These are phyloP conservation scores for Lipophrys pholis DNA, from an alignment of 2,113 vertebrate species.

Conservation along the genomic window DNA sequence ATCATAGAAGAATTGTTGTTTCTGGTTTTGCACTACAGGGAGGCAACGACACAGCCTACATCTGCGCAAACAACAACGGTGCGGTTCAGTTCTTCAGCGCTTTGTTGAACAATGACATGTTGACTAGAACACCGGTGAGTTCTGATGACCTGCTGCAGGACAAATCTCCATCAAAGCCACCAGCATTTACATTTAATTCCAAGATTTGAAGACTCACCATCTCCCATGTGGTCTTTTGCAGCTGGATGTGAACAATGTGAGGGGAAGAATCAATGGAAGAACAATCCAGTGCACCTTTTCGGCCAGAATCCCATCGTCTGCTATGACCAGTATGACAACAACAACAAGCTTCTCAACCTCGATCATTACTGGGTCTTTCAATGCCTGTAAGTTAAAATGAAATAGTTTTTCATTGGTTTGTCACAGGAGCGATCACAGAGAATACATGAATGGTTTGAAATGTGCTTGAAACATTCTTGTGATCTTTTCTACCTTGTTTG, in stretches of 20 bases:
- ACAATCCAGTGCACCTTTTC: conserved; percentile 65
- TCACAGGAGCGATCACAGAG: too few relatives aligned
- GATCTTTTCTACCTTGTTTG: too few relatives aligned
- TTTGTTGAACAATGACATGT: rapidly evolving
- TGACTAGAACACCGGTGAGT: conserved; percentile 19
- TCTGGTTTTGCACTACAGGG: conserved; percentile 41
- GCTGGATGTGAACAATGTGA: conserved; percentile 38
- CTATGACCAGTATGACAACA: not conserved
- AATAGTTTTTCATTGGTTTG: too few relatives aligned
- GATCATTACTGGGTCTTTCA: not conserved
- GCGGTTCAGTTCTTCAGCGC: conserved; percentile 1
- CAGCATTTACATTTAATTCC: too few relatives aligned
- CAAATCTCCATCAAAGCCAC: not conserved
- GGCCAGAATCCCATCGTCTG: conserved; percentile 26
- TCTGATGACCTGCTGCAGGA: not conserved
- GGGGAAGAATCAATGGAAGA: not conserved
- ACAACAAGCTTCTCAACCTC: rapidly evolving
- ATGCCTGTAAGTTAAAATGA: conserved; percentile 37
- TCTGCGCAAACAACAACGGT: conserved; percentile 52
- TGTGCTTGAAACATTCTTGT: not conserved
- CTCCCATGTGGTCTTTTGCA: conserved; percentile 2
- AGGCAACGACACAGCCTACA: conserved; percentile 33
- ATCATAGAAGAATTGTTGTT: not conserved
- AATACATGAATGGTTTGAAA: too few relatives aligned
- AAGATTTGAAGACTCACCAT: too few relatives aligned